phyloP scores from a whole-genome alignment of 2,113 vertebrate species.

The Podarcis raffonei region DNA sequence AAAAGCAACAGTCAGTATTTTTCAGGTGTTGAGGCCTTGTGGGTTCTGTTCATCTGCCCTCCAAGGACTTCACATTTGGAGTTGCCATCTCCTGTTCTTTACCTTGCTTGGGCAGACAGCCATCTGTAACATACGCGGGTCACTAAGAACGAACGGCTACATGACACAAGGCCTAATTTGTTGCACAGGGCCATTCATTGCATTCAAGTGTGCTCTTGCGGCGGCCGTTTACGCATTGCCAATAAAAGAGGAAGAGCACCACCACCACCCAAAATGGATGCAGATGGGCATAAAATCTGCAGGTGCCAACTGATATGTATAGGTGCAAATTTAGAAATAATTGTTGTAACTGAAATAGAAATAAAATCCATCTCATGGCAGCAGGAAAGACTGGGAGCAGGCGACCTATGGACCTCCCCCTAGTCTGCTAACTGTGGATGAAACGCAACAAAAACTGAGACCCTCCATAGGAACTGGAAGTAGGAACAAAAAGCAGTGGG shows the following conservation, averaged over 20 bases:
- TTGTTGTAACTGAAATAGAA: too few species aligned
- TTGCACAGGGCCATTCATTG: not conserved
- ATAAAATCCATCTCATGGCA: too few species aligned
- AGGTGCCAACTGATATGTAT: too few species aligned
- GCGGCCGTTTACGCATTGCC: too few species aligned
- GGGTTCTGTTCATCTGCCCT: slow-evolving; percentile 8
- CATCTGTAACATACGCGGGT: not conserved
- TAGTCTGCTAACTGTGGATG: too few species aligned
- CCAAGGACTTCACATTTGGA: slow-evolving; percentile 21
- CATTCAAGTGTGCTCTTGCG: not conserved
- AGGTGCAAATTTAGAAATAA: too few species aligned
- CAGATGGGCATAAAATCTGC: too few species aligned
- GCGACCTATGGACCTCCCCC: too few species aligned
- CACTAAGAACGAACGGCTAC: not conserved
- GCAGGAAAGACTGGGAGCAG: too few species aligned
- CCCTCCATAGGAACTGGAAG: not conserved
- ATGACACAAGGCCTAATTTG: not conserved
- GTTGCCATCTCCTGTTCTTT: slow-evolving; percentile 39
- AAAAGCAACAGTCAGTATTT: slow-evolving; percentile 67
- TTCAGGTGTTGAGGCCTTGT: slow-evolving; percentile 59
- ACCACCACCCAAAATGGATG: too few species aligned
- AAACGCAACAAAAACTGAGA: too few species aligned
- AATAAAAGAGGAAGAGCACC: too few species aligned
- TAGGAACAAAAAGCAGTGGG: not conserved
- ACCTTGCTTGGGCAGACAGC: slow-evolving; percentile 44